Percentiles rank a stretch among this genome's conserved stretches.
phyloP scores from a whole-genome alignment of 2,888 invertebrate species.

The Drosophila anomelani region DNA sequence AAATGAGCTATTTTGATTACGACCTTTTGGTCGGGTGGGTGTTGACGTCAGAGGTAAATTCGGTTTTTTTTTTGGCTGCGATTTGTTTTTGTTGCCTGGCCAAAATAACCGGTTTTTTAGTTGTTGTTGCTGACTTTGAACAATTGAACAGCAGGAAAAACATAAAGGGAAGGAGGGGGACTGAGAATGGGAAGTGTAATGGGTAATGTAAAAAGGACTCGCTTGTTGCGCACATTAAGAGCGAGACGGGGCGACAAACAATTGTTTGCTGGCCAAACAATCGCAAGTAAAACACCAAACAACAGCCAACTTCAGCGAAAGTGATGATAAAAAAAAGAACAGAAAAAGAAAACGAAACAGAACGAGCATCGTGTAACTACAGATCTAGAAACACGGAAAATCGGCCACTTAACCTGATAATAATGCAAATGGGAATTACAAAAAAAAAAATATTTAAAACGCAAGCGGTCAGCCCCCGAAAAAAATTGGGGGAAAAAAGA shows the following conservation, averaged over 20 bases:
- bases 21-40: slow-evolving; percentile 56
- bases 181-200: slow-evolving; percentile 2
- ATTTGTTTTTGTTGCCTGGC: slow-evolving; percentile 49
- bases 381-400: slow-evolving; percentile 30
- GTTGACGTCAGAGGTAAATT: slow-evolving; percentile 76
- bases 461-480: slow-evolving; percentile 39
- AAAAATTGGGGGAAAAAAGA: slow-evolving; percentile 25
- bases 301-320: slow-evolving; percentile 24
- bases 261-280: slow-evolving; percentile 37
- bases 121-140: slow-evolving; percentile 53
- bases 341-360: slow-evolving; percentile 6
- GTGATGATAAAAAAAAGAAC: slow-evolving; percentile 9
- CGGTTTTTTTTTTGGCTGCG: slow-evolving; percentile 39
- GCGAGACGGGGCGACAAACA: slow-evolving; percentile 29
- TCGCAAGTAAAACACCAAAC: slow-evolving; percentile 19
- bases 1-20: slow-evolving; percentile 43
- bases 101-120: slow-evolving; percentile 72
- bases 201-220: slow-evolving; percentile 25
- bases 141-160: slow-evolving; percentile 47
- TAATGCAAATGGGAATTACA: slow-evolving; percentile 43
- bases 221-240: slow-evolving; percentile 41
- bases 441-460: slow-evolving; percentile 5
- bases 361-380: slow-evolving; percentile 36
- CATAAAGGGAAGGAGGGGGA: slow-evolving; percentile 15
- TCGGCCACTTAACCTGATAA: slow-evolving; percentile 27